Base-by-base conservation (phyloP, 2,888 invertebrate species). In the Isotomurus palustris region DNA sequence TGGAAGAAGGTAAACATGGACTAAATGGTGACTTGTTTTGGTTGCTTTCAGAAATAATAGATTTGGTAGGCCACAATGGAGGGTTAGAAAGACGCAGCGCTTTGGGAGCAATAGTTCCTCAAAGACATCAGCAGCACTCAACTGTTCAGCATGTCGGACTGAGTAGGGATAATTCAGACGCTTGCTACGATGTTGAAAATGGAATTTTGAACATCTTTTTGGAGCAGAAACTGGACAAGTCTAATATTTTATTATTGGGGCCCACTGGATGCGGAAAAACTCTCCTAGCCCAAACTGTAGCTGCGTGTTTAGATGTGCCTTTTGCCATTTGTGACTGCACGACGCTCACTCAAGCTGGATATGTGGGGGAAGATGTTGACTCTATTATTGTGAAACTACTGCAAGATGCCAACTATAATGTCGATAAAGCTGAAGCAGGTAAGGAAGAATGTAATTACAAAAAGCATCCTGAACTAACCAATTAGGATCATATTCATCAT, bases 351-450 rank as follows among this genome's bases (percentile, higher is more conserved):
- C 32, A 32, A 32, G 32, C 32, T 8, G 32, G 32, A 10, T 32
- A 32, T 32, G 32, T 32, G 8, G 32, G 32, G 8, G 32, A 32
- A 32, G 32, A 32, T 32, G 14, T 32, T 14, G 32, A 32, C 8
- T 10, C 8, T 14, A 32, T 32, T 32, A 14, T 32, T 14, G 8
- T 10, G 8, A 32, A 32, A 32, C 32, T 32, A 54, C 78, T 91
- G 51, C 95, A 96, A 77, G 95, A 96, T 76, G 96, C 97, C 29
- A 93, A 95, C 75, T 95, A 93, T 76, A 91, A 91, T 72, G 93
- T 99, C 68, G 97, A 99, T 65, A 85, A 91, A 72, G 97, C 99
- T 47, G 97, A 99, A 76, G 92, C 92, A 72, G 84, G 81, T 43
- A 8, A 17, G 8, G 8, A 10, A 10, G 38, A 19, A 4, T 38